Evolutionary conservation across 2,888 invertebrate genomes (phyloP), one percentile per base, ranked within the genome.

Genomic region (Ormyrus rosae): DNA sequence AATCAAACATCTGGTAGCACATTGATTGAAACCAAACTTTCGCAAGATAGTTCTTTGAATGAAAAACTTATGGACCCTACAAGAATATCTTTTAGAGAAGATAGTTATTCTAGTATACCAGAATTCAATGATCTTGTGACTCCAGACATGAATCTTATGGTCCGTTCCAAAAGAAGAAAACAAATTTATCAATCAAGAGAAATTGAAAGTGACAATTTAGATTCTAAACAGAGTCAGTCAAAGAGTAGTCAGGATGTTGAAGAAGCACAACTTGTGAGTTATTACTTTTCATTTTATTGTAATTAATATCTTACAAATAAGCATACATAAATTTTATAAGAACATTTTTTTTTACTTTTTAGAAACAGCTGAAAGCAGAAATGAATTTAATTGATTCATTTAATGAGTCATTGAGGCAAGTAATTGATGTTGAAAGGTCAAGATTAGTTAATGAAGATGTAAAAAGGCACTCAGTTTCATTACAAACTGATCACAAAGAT

Each of bases 301-400:
- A 56, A 7, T 56, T n/a, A 34, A 45, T 11, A 55, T 6, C 6
- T 45, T 69, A 58, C 5, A 13, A n/a, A 46, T 56, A 46, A 69
- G 34, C 61, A 56, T 48, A 34, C 6, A 2, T 34, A 34, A 53
- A 67, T 63, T 64, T 48, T 46, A 46, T 64, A 61, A 19, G 8
- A 55, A 63, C 46, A 67, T 53, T 60, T 13, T 11, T 13, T 77
- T 63, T 60, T 48, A 13, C 61, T 61, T 80, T 94, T 70, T 93
- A 93, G 87, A 90, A 93, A 84, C 92, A 93, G 86, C 92, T 94
- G 85, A 92, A 93, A 86, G 92, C 93, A 0, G 94, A 94, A 88
- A 90, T 94, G 67, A 93, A 93, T 88, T 91, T 93, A 64, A 87
- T 94, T 60, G 94, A 94, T 84, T 92, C 93, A 68, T 92, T 93